phyloP scores from a whole-genome alignment of 2,113 vertebrate genomes.

The Sclerurus mexicanus region DNA sequence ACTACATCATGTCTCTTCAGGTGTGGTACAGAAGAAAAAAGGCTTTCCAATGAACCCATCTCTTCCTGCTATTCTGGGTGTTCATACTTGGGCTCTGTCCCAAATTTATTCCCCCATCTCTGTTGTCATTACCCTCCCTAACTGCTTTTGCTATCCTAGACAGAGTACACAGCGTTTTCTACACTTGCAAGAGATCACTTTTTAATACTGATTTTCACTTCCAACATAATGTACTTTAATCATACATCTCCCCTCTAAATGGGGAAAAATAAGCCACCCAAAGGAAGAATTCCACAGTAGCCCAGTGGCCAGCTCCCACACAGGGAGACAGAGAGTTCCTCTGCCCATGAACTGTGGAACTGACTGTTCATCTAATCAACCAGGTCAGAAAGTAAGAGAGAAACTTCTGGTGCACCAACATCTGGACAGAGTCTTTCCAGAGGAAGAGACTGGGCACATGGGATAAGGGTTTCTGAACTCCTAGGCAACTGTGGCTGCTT shows the following conservation, averaged over 20 bases:
- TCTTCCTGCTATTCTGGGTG: neutral
- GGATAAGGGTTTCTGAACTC: neutral
- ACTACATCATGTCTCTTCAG: neutral
- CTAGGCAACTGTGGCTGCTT: slow-evolving; percentile 12
- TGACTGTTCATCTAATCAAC: neutral
- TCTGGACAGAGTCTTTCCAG: neutral
- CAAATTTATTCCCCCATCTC: neutral
- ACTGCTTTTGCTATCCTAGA: neutral
- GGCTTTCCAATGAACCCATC: neutral
- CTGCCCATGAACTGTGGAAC: neutral
- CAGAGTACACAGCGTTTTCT: neutral
- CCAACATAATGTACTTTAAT: neutral
- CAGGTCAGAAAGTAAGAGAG: neutral
- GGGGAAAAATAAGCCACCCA: neutral
- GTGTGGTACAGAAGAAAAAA: neutral
- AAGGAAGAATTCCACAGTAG: neutral
- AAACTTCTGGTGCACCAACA: neutral
- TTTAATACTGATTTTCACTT: neutral
- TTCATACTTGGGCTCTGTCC: neutral
- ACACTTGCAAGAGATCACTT: neutral
- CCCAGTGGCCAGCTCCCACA: neutral
- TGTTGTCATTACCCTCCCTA: neutral
- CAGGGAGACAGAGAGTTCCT: neutral
- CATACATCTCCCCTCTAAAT: neutral
- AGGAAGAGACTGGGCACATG: neutral